Conservation (phyloP, 2,113 vertebrate genomes). For the Cryptomyrus ogoouensis region DNA sequence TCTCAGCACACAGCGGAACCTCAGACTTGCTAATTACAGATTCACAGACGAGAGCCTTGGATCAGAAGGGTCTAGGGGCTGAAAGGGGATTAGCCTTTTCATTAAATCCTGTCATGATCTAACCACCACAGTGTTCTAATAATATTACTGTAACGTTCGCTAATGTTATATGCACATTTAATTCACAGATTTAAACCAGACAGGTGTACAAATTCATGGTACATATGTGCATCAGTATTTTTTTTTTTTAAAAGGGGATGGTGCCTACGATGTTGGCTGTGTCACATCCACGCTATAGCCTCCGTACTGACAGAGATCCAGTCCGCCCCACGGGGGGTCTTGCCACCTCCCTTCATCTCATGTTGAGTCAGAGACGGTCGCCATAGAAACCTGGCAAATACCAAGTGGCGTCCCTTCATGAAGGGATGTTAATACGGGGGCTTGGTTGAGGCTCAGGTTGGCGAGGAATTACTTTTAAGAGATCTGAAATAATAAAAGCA, state of each 20-base stretch:
- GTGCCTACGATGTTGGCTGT: background rate
- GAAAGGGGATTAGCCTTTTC: conserved; percentile 11
- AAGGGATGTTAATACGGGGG: conserved; percentile 56
- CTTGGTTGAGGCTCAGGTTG: conserved; percentile 31
- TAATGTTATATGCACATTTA: background rate
- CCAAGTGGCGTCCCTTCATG: conserved; percentile 46
- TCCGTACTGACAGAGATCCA: conserved; percentile 22
- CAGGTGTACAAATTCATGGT: background rate
- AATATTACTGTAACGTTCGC: background rate
- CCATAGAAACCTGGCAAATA: conserved; percentile 61
- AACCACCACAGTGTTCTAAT: background rate
- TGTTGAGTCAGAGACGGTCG: conserved; percentile 54
- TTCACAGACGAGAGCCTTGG: conserved; percentile 10
- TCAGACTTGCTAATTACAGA: conserved; percentile 7
- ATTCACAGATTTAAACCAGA: background rate
- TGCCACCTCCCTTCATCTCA: conserved; percentile 52
- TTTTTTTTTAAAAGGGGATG: background rate
- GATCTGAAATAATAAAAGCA: background rate
- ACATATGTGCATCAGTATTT: background rate
- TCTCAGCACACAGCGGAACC: background rate
- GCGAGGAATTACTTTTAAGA: conserved; percentile 16
- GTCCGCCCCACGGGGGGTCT: conserved; percentile 25
- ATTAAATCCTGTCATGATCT: background rate
- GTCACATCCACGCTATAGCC: conserved; percentile 20
- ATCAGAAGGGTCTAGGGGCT: background rate